Base-by-base conservation (phyloP, 2,113 vertebrate genomes). In the Eubucco bourcierii region DNA sequence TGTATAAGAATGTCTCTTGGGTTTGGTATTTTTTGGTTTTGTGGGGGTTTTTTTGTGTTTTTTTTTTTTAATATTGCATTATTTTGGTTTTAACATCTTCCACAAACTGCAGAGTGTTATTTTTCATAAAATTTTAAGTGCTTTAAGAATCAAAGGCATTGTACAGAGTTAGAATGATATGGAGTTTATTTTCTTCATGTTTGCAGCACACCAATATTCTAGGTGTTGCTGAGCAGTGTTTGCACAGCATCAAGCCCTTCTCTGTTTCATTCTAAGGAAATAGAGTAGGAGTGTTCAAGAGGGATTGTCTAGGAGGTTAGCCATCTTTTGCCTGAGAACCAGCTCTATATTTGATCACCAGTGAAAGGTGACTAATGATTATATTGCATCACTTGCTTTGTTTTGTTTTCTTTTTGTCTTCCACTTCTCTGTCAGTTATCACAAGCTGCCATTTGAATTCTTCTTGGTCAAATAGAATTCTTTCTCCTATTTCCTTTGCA, bases 301-400 rank as follows among this genome's bases (percentile, higher is more conserved):
- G 25, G 2, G 27, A 7, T 9, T 0, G 3, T 13, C 63, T 68
- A 53, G 4, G 27, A 37, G 1, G 3, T 63, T 52, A 84, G 5
- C 9, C 7, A 25, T 21, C 23, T 56, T 46, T 52, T 15, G 7
- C 18, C 29, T 52, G 47, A 41, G 61, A 74, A 15, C 18, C 56
- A 8, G 6, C 17, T 68, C 29, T 15, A 5, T 60, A 34, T 27
- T 0, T 0, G 8, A 5, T 7, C 77, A 41, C 14, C 9, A 0
- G 0, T 77, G 13, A 29, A 17, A 60, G 10, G 28, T 34, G 25
- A 20, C 47, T 50, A 31, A 37, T 50, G n/a, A 50, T 28, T 88
- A 41, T 21, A 20, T 29, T 72, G n/a, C 5, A 47, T 31, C 13
- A 27, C 11, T 56, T 67, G 18, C 8, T 81, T 53, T 68, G 3